Base-by-base conservation (phyloP, 2,888 invertebrate genomes). In the Keiferia lycopersicella region DNA sequence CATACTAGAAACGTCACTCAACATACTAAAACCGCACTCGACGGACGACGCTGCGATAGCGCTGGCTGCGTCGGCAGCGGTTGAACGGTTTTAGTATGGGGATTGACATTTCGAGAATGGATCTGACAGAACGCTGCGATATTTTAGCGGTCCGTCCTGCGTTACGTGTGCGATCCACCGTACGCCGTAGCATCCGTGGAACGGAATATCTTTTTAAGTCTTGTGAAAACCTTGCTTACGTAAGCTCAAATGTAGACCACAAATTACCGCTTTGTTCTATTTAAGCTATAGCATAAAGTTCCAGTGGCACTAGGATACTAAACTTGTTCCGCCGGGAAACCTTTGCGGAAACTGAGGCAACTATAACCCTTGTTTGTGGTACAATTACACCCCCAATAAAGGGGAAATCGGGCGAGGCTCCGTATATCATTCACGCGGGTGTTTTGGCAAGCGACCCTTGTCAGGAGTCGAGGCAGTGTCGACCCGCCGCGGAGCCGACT, bases 401-500 rank as follows among this genome's bases (percentile, higher is more conserved):
- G 34, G 56, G 56, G 56, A 75, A 73, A 67, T 73, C 38, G 56
- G 16, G 71, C 71, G 75, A 74, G 74, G 74, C 68, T 66, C 73
- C 73, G 75, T 76, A 79, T 80, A 80, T 80, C 78, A 81, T 79
- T 74, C 63, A 66, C 73, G 74, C 74, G 79, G 74, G 77, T 81
- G 80, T 83, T 84, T 83, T 81, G 81, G 81, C 79, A 80, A 79
- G 76, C 78, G 78, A 82, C 82, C 83, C 82, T 80, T 77, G 82
- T 84, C 81, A 79, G 73, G 65, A 69, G 66, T 66, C 69, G 68
- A 65, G 64, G 45, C 38, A 57, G 63, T 63, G 67, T 34, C 56
- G 38, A 63, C 56, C 65, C 66, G 59, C 68, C 71, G 69, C 67
- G 57, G 58, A 64, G 63, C 67, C 64, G 67, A 59, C 59, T 60